Conservation (phyloP, 2,888 invertebrate species). For the Scaeva pyrastri region DNA sequence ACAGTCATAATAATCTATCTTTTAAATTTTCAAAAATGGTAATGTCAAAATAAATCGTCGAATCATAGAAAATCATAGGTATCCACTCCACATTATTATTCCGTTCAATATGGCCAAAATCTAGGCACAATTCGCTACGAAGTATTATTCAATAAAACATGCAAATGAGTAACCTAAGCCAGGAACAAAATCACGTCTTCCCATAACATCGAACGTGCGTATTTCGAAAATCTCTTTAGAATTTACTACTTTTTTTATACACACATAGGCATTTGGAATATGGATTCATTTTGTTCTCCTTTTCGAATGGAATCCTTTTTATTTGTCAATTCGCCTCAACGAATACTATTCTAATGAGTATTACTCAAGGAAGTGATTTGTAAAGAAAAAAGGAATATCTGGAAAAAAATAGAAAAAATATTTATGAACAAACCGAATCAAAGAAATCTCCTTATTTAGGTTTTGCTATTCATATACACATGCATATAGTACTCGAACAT, state of each 20-base stretch:
- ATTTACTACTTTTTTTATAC: slow-evolving; percentile 19
- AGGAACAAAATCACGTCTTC: slow-evolving; percentile 32
- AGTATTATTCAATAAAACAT: slow-evolving; percentile 54
- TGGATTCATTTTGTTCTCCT: slow-evolving; percentile 4
- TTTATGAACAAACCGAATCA: slow-evolving; percentile 53
- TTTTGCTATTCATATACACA: slow-evolving; percentile 11
- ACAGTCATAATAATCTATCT: too few species aligned
- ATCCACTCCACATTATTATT: slow-evolving; percentile 14
- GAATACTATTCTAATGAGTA: slow-evolving; percentile 62
- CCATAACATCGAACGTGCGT: slow-evolving; percentile 57
- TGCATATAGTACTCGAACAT: too few species aligned
- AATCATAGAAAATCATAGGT: slow-evolving; percentile 32
- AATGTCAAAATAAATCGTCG: background rate
- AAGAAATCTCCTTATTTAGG: slow-evolving; percentile 24
- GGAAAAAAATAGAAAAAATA: background rate
- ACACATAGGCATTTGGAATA: slow-evolving; percentile 14
- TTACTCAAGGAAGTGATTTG: slow-evolving; percentile 65
- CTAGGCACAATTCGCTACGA: slow-evolving; percentile 20
- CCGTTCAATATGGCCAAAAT: slow-evolving; percentile 25
- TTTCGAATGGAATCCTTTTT: slow-evolving; percentile 57
- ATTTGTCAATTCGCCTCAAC: slow-evolving; percentile 62
- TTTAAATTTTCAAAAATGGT: background rate
- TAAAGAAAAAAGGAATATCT: slow-evolving; percentile 30
- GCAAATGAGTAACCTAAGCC: slow-evolving; percentile 45
- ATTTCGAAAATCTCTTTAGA: slow-evolving; percentile 52